Percentiles rank a stretch among this genome's conserved stretches.
phyloP scores from a whole-genome alignment of 2,888 invertebrate species.

The Diachrysia chrysitis region DNA sequence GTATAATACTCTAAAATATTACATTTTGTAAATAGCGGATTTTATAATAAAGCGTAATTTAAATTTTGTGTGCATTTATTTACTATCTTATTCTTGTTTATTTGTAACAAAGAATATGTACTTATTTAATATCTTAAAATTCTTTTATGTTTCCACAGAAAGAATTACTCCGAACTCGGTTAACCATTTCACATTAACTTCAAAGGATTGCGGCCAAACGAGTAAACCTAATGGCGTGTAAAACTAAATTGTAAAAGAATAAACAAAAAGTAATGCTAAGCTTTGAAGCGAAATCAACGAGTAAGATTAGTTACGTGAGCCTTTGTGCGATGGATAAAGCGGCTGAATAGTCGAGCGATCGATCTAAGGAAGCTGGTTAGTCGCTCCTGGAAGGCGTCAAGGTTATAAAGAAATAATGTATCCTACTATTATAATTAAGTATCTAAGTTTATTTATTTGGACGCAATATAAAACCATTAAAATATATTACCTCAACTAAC shows the following conservation, averaged over 20 bases:
- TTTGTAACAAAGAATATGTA: background rate
- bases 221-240: slow-evolving; percentile 40
- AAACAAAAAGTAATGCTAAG: slow-evolving; percentile 47
- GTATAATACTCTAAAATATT: slow-evolving; percentile 36
- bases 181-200: slow-evolving; percentile 19
- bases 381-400: background rate
- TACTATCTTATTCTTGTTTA: background rate
- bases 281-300: slow-evolving; percentile 47
- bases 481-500: no score
- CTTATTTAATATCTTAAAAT: background rate
- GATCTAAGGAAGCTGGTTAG: slow-evolving; percentile 27
- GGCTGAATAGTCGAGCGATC: slow-evolving; percentile 38
- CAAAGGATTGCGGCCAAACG: slow-evolving; percentile 22
- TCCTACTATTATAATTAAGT: background rate
- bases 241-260: slow-evolving; percentile 47
- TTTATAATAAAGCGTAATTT: slow-evolving; percentile 65
- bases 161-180: slow-evolving; percentile 21
- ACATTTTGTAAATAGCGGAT: slow-evolving; percentile 55
- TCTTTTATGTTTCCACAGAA: background rate
- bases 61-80: slow-evolving; percentile 42
- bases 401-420: background rate
- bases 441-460: background rate
- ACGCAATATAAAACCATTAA: no score
- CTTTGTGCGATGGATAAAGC: slow-evolving; percentile 47
- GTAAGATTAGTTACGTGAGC: slow-evolving; percentile 59